Conservation (phyloP, 2,797 vertebrate genomes). For the Numenius phaeopus region DNA sequence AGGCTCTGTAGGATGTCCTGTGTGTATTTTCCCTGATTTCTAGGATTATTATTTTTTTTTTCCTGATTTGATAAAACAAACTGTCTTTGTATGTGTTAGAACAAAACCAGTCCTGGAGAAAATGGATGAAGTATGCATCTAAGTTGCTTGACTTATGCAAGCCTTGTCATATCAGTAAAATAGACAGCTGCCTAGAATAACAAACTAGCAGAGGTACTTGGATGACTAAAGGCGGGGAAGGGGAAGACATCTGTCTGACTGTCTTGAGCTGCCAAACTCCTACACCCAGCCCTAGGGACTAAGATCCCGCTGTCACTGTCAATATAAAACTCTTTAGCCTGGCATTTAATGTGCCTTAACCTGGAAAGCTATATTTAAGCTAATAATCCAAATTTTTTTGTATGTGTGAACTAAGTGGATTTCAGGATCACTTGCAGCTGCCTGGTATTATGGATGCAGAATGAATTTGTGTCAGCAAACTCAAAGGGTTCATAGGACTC, state of each 20-base stretch:
- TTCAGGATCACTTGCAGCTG: neutral
- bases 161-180: neutral
- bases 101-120: neutral
- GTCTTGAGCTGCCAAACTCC: constrained; percentile 28
- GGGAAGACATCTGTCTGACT: constrained; percentile 20
- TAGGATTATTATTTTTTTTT: neutral
- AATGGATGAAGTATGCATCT: neutral
- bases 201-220: neutral
- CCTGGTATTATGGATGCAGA: neutral
- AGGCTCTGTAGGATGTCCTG: neutral
- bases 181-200: constrained; percentile 9
- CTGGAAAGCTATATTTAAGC: constrained; percentile 34
- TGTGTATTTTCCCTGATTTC: neutral
- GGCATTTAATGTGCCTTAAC: constrained; percentile 31
- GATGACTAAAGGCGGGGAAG: constrained; percentile 4
- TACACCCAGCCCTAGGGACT: constrained; percentile 15
- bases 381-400: neutral
- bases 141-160: neutral
- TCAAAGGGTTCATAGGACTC: neutral
- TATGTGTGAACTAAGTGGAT: neutral
- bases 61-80: neutral
- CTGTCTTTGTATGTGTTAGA: neutral
- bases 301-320: neutral
- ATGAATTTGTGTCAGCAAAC: constrained; percentile 13
- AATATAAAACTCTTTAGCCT: constrained; percentile 10